A percentile compares a stretch with the other conserved stretches of the same genome.
phyloP scores from a whole-genome alignment of 2,113 vertebrate species.

The Holacanthus passer region DNA sequence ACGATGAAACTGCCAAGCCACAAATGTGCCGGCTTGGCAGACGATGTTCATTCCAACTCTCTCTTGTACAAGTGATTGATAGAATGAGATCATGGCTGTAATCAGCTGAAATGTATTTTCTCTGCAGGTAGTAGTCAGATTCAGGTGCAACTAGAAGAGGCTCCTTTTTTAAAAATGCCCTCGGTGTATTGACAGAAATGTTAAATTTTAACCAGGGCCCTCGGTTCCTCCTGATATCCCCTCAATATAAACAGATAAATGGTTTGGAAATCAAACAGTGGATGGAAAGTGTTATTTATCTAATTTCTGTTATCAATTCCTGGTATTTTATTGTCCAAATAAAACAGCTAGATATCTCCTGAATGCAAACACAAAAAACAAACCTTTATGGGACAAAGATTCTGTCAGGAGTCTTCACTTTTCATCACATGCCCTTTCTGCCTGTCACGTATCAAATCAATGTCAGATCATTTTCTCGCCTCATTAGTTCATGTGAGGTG shows the following conservation, averaged over 20 bases:
- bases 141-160: neutral
- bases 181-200: neutral
- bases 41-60: neutral
- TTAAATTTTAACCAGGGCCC: neutral
- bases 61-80: constrained; percentile 26
- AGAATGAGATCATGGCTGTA: neutral
- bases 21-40: constrained; percentile 36
- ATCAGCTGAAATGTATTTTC: neutral
- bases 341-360: neutral
- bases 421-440: neutral
- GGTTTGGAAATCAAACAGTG: neutral
- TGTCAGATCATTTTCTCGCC: constrained; percentile 26
- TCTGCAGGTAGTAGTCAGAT: constrained; percentile 4
- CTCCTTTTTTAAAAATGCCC: neutral
- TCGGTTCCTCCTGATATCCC: neutral
- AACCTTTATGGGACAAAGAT: neutral
- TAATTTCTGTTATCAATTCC: neutral
- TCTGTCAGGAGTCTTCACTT: neutral
- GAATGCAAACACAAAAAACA: neutral
- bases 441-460: constrained; percentile 48
- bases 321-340: neutral
- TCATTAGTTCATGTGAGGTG: constrained; percentile 35
- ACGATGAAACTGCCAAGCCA: constrained; percentile 2
- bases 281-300: neutral
- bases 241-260: neutral